A percentile compares a stretch with the other conserved stretches of the same genome.
phyloP scores from a whole-genome alignment of 2,113 vertebrate species.

The Rafetus swinhoei region DNA sequence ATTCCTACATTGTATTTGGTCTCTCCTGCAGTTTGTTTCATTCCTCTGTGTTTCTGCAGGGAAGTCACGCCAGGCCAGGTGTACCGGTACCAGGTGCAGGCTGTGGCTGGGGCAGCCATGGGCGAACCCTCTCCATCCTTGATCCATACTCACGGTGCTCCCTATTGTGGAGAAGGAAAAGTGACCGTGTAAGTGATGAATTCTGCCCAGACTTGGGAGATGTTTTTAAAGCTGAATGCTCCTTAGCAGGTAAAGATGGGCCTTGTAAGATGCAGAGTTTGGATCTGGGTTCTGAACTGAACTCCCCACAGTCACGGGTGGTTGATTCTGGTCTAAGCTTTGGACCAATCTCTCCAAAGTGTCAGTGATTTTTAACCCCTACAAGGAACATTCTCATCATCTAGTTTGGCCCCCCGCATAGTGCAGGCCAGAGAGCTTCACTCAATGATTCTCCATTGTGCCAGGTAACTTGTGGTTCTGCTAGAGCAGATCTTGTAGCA shows the following conservation, averaged over 20 bases:
- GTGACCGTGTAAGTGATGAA: constrained; percentile 81
- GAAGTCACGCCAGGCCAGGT: constrained; percentile 81
- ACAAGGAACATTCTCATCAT: not conserved
- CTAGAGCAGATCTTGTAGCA: not conserved
- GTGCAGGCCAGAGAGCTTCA: not conserved
- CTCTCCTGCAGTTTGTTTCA: not conserved
- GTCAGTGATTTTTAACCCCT: accelerated
- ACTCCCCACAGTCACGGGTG: not conserved
- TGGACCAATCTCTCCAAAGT: not conserved
- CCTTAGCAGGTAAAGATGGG: accelerated
- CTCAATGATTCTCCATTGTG: not conserved
- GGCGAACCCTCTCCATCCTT: constrained; percentile 87
- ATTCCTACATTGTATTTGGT: not conserved
- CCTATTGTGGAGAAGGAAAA: constrained; percentile 91
- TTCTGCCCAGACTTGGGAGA: too few species aligned
- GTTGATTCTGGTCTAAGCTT: not conserved
- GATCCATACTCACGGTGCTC: constrained; percentile 82
- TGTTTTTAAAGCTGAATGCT: accelerated
- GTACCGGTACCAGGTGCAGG: constrained; percentile 90
- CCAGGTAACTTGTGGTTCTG: not conserved
- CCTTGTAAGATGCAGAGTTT: not conserved
- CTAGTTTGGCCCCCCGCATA: not conserved
- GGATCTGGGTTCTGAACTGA: not conserved
- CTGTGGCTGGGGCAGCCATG: constrained; percentile 78
- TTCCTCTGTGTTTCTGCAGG: constrained; percentile 76